Percentiles rank a stretch among this genome's conserved stretches.
Conservation (phyloP, 2,797 vertebrate genomes). For the Huso huso region DNA sequence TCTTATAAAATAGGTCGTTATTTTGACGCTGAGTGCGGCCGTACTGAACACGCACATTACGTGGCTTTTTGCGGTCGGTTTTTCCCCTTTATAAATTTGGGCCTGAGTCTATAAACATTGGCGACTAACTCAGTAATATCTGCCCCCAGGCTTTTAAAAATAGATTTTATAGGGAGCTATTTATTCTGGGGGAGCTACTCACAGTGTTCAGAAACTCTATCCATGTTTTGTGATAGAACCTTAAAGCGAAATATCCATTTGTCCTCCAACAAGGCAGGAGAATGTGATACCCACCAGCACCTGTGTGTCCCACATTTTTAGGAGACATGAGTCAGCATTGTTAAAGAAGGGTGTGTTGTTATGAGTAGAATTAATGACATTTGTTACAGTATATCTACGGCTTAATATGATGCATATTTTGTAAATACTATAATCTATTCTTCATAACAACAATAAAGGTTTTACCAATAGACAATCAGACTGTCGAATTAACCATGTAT, state of each 20-base stretch:
- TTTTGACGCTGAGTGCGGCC: too few relatives aligned
- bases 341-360: not conserved
- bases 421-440: too few relatives aligned
- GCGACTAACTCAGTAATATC: not conserved
- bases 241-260: not conserved
- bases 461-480: too few relatives aligned
- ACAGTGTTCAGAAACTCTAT: constrained; percentile 4
- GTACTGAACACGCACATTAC: too few relatives aligned
- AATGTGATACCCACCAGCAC: constrained; percentile 16
- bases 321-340: not conserved
- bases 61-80: too few relatives aligned
- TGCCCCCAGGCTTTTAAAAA: too few relatives aligned
- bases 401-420: not conserved
- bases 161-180: too few relatives aligned
- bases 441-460: too few relatives aligned
- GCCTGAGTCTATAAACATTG: not conserved
- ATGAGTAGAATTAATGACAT: constrained; percentile 21
- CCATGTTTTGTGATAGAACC: constrained; percentile 22
- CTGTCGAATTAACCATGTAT: too few relatives aligned
- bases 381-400: not conserved
- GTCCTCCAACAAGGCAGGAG: constrained; percentile 26
- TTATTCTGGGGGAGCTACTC: not conserved
- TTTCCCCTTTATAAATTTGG: too few relatives aligned
- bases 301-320: constrained; percentile 29
- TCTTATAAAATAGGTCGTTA: too few relatives aligned